Conservation (phyloP, 2,113 vertebrate genomes). For the Forbesichthys papilliferus region DNA sequence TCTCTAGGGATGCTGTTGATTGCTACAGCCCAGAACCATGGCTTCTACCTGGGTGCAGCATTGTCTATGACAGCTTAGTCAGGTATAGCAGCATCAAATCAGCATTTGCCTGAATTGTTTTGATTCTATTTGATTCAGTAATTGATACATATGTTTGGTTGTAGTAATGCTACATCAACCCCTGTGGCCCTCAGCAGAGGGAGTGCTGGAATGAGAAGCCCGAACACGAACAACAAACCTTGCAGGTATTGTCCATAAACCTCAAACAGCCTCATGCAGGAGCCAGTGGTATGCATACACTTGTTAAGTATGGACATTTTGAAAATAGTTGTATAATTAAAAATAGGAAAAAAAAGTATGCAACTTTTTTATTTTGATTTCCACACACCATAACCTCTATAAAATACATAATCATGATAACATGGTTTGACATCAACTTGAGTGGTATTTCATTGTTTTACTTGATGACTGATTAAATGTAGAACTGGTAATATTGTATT, state of each 20-base stretch:
- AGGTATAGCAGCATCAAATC: conserved; percentile 47
- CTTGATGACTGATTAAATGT: no score
- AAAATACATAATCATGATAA: no score
- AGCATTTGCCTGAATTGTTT: background rate
- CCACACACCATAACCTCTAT: no score
- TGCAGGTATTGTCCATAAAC: conserved; percentile 54
- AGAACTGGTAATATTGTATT: no score
- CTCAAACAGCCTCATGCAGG: no score
- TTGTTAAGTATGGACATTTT: no score
- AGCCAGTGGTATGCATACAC: no score
- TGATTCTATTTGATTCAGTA: background rate
- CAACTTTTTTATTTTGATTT: no score
- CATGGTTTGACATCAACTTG: no score
- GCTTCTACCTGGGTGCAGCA: conserved; percentile 81
- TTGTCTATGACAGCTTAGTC: conserved; percentile 79
- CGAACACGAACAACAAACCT: conserved; percentile 49
- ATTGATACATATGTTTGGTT: background rate
- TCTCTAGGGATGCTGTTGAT: conserved; percentile 18
- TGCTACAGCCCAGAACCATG: conserved; percentile 75
- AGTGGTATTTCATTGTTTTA: no score
- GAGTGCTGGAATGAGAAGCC: conserved; percentile 47
- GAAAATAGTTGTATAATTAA: no score
- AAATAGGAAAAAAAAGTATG: no score
- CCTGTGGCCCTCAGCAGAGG: conserved; percentile 37
- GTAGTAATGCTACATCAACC: conserved; percentile 57